Conservation (phyloP, 2,113 vertebrate species). For the Prunella fulvescens region DNA sequence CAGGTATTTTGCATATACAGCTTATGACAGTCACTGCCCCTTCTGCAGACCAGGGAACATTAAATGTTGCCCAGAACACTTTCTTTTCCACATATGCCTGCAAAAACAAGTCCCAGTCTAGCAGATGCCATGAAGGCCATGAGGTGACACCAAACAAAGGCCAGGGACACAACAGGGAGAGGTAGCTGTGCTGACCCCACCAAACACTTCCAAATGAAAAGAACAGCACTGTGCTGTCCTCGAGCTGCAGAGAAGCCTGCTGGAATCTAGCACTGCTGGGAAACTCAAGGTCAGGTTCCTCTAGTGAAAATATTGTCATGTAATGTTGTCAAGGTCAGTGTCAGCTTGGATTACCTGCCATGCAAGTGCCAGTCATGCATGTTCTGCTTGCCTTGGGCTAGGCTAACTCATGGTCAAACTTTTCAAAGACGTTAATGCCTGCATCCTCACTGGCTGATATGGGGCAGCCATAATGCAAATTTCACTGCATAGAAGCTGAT, state of each 20-base stretch:
- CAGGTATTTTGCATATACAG: background rate
- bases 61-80: background rate
- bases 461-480: background rate
- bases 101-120: background rate
- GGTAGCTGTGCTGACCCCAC: background rate
- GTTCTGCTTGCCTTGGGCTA: constrained; percentile 16
- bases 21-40: background rate
- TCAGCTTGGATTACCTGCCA: constrained; percentile 50
- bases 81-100: background rate
- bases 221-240: background rate
- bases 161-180: background rate
- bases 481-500: background rate
- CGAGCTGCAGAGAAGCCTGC: background rate
- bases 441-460: background rate
- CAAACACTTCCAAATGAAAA: background rate
- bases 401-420: background rate
- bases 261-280: background rate
- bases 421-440: background rate
- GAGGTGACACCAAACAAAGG: background rate
- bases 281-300: constrained; percentile 11
- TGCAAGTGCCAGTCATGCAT: constrained; percentile 24
- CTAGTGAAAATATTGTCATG: background rate
- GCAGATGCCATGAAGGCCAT: background rate
- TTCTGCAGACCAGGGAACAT: background rate
- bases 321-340: constrained; percentile 34